Evolutionary conservation across 2,797 vertebrate genomes (phyloP), one percentile per base, ranked within the genome.

Genomic region (Amphiprion clarkii): DNA sequence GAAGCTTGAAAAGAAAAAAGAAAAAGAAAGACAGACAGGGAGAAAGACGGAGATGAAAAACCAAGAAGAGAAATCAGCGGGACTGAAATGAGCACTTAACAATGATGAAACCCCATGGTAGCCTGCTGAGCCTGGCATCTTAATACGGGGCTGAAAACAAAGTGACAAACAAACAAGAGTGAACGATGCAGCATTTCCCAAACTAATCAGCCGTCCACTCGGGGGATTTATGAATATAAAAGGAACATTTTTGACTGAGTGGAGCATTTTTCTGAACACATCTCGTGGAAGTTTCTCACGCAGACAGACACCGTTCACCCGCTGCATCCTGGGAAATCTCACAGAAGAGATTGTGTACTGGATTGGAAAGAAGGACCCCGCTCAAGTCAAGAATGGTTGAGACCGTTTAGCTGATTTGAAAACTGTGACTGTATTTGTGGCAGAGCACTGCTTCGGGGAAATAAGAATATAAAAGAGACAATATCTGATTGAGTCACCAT

Each of bases 31-130:
- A 68, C 33, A 63, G 75, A 62, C 49, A 76, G 61, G 70, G 16
- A 66, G 40, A 76, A 56, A 78, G 67, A 66, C 36, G 62, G 66
- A 76, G 48, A 80, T 68, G 83, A 86, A 69, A 86, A 80, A 81
- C 39, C 51, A 72, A 82, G 79, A 83, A 63, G 80, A 83, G 72
- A 89, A 92, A 93, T 90, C 90, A 92, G 87, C 63, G n/a, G 82
- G 85, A 90, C 77, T 86, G 89, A 89, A 93, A 92, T 90, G 89
- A 89, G 89, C 90, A 91, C 90, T 92, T 91, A 94, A 87, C 92
- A 90, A 87, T 93, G 92, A 93, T 93, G 88, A 92, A 90, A 87
- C 87, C 88, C 87, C 88, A 58, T 66, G 83, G 85, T 62, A 76
- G 88, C 88, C 87, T 68, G 89, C 93, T 90, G 92, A 90, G 91